phyloP scores from a whole-genome alignment of 2,113 vertebrate species.

The Chaetodon trifascialis region DNA sequence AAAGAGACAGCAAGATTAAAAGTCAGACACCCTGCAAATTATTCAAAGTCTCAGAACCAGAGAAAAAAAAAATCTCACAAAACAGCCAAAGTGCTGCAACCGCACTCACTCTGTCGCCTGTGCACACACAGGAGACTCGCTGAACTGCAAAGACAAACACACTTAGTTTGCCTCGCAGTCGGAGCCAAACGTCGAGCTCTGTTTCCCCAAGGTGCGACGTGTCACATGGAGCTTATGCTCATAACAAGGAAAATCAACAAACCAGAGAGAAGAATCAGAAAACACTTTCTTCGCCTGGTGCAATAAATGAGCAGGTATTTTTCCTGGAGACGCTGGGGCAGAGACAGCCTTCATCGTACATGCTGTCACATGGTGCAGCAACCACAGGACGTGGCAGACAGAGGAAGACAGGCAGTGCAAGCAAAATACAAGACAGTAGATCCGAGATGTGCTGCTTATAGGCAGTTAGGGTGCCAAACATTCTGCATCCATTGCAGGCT shows the following conservation, averaged over 20 bases:
- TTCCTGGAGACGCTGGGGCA: constrained; percentile 2
- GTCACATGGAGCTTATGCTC: constrained; percentile 67
- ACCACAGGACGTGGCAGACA: background rate
- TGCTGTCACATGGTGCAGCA: constrained; percentile 6
- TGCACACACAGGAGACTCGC: constrained; percentile 50
- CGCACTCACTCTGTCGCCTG: constrained; percentile 36
- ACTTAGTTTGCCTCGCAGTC: constrained; percentile 61
- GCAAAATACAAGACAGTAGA: background rate
- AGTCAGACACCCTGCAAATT: constrained; percentile 55
- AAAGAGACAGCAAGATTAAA: constrained; percentile 52
- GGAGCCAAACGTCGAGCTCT: constrained; percentile 52
- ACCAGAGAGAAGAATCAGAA: constrained; percentile 54
- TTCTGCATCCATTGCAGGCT: too few species aligned
- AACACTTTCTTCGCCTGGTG: constrained; percentile 40
- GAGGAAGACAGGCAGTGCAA: background rate
- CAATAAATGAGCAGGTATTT: constrained; percentile 44
- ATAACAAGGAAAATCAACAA: constrained; percentile 70
- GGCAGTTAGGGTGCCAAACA: background rate
- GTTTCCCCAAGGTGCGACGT: constrained; percentile 64
- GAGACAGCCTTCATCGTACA: constrained; percentile 7
- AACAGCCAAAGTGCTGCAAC: constrained; percentile 45
- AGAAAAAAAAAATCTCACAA: background rate
- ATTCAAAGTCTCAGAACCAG: constrained; percentile 41
- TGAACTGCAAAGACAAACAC: constrained; percentile 70
- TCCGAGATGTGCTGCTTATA: background rate